Evolutionary conservation across 2,797 vertebrate genomes (phyloP).

Genomic region (Coendou prehensilis): DNA sequence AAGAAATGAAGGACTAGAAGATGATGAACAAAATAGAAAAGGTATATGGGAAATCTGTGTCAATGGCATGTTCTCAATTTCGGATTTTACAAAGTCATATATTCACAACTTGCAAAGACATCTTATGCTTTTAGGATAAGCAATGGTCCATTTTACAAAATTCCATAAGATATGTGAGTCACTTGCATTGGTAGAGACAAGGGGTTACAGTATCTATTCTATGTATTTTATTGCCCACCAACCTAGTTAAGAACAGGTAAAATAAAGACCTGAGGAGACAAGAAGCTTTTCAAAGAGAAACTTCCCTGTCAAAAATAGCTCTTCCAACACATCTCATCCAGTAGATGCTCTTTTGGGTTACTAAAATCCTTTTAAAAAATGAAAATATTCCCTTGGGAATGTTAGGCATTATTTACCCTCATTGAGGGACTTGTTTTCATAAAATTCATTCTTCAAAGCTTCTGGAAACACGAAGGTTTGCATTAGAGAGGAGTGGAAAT

Average conservation of each 20-base stretch:
- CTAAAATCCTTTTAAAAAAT: constrained; percentile 14
- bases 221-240: background rate
- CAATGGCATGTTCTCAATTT: background rate
- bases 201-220: background rate
- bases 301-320: background rate
- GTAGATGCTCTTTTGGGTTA: background rate
- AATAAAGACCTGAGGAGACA: background rate
- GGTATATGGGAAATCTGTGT: constrained; percentile 88
- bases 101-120: background rate
- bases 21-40: constrained; percentile 92
- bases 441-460: background rate
- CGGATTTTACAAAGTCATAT: background rate
- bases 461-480: background rate
- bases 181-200: background rate
- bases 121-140: background rate
- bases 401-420: background rate
- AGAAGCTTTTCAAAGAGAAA: constrained; percentile 16
- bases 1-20: constrained; percentile 78
- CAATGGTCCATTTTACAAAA: background rate
- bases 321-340: background rate
- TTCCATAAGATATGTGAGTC: background rate
- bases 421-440: background rate
- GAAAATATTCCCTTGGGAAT: constrained; percentile 41
- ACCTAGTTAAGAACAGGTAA: background rate
- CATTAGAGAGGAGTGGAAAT: background rate